phyloP scores from a whole-genome alignment of 2,113 vertebrate species.

The Pionites leucogaster region DNA sequence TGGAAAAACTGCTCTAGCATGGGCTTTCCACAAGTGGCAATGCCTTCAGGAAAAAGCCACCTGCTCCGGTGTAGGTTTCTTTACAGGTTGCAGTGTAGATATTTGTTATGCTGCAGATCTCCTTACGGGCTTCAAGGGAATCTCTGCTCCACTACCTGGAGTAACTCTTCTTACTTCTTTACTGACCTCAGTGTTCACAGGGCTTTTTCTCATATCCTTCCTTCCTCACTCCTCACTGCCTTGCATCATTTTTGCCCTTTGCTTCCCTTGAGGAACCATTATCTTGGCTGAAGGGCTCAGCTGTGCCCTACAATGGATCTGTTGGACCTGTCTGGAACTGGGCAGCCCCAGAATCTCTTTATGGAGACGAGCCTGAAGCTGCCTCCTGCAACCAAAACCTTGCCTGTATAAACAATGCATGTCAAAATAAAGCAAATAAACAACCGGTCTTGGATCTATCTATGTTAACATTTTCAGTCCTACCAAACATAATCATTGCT shows the following conservation, averaged over 20 bases:
- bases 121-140: background rate
- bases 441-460: background rate
- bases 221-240: background rate
- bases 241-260: background rate
- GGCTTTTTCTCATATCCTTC: background rate
- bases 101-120: background rate
- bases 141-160: background rate
- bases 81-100: background rate
- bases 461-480: background rate
- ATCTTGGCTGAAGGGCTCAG: no score
- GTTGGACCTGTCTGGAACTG: fast-evolving
- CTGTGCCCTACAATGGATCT: fast-evolving
- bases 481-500: background rate
- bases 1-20: background rate
- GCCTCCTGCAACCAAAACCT: background rate
- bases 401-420: background rate
- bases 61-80: background rate
- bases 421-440: background rate
- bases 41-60: background rate
- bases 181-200: fast-evolving
- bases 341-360: background rate
- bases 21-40: no score
- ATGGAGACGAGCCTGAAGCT: fast-evolving
- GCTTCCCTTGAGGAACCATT: background rate
- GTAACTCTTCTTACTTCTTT: background rate